Percentiles rank a stretch among this genome's conserved stretches.
Evolutionary conservation across 2,888 invertebrate species (phyloP).

Genomic region (Shargacucullia verbasci): DNA sequence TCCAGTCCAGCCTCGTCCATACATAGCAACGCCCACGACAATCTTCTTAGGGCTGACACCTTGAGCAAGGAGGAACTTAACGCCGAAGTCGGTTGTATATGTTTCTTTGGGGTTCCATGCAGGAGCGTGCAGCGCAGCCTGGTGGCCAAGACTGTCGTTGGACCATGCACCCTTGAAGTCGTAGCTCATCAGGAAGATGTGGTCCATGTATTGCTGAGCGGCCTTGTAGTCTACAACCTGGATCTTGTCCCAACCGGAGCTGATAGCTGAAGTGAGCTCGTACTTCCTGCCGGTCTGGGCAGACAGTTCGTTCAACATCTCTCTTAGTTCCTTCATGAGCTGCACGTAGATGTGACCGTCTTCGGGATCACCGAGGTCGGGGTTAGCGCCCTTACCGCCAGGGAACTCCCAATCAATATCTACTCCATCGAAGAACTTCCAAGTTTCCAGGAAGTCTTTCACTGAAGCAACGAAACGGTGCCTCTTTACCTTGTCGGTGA

Average conservation of each 20-base stretch:
- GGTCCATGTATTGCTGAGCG: constrained; percentile 86
- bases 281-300: constrained; percentile 81
- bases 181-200: constrained; percentile 86
- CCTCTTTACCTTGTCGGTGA: constrained; percentile 79
- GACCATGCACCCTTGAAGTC: constrained; percentile 87
- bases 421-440: constrained; percentile 87
- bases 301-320: constrained; percentile 81
- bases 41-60: constrained; percentile 84
- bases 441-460: constrained; percentile 83
- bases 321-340: constrained; percentile 82
- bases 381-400: constrained; percentile 86
- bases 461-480: constrained; percentile 82
- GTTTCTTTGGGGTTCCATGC: constrained; percentile 82
- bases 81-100: constrained; percentile 86
- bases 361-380: constrained; percentile 80
- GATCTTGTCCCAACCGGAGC: constrained; percentile 86
- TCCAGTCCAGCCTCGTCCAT: constrained; percentile 86
- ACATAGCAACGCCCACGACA: constrained; percentile 85
- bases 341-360: constrained; percentile 80
- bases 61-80: constrained; percentile 81
- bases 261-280: constrained; percentile 86
- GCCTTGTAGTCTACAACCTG: constrained; percentile 84
- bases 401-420: constrained; percentile 88
- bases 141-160: constrained; percentile 83
- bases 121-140: constrained; percentile 81